phyloP scores from a whole-genome alignment of 2,888 invertebrate genomes.

The Labia minor region DNA sequence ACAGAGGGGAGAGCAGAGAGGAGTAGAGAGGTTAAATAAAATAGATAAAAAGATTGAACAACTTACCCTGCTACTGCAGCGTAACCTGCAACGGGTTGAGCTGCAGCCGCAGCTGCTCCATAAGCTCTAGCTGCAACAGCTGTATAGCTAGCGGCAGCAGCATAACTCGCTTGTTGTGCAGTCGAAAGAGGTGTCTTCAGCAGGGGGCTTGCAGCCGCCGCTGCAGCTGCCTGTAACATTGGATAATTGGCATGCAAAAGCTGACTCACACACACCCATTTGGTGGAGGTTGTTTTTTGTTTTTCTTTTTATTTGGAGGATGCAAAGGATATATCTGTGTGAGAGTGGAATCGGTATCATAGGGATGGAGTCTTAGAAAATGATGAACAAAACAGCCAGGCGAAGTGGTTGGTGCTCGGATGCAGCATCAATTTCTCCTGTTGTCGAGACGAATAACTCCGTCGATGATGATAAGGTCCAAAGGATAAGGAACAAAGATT shows the following conservation, averaged over 20 bases:
- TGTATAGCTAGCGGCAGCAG: conserved; percentile 77
- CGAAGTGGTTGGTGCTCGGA: not conserved
- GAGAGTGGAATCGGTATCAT: too few species aligned
- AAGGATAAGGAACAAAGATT: not conserved
- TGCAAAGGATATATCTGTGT: too few species aligned
- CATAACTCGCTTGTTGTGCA: conserved; percentile 78
- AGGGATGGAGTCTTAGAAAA: not conserved
- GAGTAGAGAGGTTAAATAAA: too few species aligned
- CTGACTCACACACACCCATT: not conserved
- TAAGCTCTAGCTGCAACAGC: conserved; percentile 76
- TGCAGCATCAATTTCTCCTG: not conserved
- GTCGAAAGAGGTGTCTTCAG: conserved; percentile 72
- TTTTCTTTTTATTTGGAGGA: too few species aligned
- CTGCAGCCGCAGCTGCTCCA: conserved; percentile 61
- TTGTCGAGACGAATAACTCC: too few species aligned
- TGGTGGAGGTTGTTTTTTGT: too few species aligned
- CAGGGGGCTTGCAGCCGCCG: conserved; percentile 65
- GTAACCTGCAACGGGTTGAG: conserved; percentile 61
- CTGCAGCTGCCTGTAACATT: conserved; percentile 46
- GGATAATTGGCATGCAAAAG: conserved; percentile 13
- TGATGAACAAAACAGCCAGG: not conserved
- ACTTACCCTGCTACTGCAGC: conserved; percentile 60
- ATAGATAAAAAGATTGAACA: too few species aligned
- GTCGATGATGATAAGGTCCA: not conserved
- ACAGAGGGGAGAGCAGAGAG: too few species aligned